Evolutionary conservation across 2,113 vertebrate genomes (phyloP), one percentile per base, ranked within the genome.

Genomic region (Calonectris borealis): DNA sequence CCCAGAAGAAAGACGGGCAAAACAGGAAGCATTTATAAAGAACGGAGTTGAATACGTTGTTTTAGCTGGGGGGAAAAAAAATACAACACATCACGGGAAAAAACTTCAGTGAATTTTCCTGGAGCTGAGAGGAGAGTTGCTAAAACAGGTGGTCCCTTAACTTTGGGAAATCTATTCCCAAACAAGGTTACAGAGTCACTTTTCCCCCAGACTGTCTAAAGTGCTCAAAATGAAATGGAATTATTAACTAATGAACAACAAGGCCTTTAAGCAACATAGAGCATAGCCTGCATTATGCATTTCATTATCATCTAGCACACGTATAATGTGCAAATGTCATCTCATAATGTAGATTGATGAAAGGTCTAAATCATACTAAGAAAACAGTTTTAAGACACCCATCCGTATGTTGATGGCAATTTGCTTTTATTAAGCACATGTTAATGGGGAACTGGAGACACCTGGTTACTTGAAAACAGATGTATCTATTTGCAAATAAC

Each of bases 301-400:
- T 20, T 72, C 8, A 7, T 65, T 91, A 22, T 79, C 14, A 80
- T 82, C 83, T 91, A 77, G 51, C 36, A 49, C 62, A 65, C 2
- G 3, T 83, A 34, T 16, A 91, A 48, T 32, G 3, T 78, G 34
- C 13, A 90, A 96, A 79, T 68, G 11, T 38, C 20, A 44, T 55
- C 48, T 90, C 29, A 36, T 60, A 89, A 72, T 44, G 22, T 34
- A 87, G 57, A 86, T 16, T 78, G 31, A 71, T 75, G 25, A 68
- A 90, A 94, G 70, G 18, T 57, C 34, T 95, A 96, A 95, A 92
- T 95, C 78, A 68, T 40, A 29, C 8, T 38, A 61, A 79, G 76
- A 65, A 92, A 78, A 82, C 10, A 44, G 16, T 77, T 90, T 92
- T 66, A 84, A 71, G 62, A 83, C 31, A 84, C 15, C 49, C 36